Percentiles rank a stretch among this genome's conserved stretches.
Conservation (phyloP, 2,888 invertebrate genomes). For the Thymelicus sylvestris region DNA sequence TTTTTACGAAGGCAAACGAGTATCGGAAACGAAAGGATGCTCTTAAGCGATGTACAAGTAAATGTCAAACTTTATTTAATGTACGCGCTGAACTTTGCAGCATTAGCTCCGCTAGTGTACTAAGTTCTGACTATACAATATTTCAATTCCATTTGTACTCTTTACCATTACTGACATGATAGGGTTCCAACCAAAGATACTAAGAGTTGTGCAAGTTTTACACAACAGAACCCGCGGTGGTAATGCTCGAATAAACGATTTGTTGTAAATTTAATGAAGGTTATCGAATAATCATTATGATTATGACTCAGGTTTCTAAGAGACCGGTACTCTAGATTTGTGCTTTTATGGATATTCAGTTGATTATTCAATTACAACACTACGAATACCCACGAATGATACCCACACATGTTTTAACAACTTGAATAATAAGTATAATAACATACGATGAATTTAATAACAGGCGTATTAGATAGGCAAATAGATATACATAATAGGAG, state of each 20-base stretch:
- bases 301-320: slow-evolving; percentile 58
- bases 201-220: slow-evolving; percentile 53
- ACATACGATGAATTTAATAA: slow-evolving; percentile 8
- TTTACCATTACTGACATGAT: slow-evolving; percentile 13
- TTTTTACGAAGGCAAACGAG: slow-evolving; percentile 74
- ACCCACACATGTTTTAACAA: slow-evolving; percentile 10
- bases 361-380: slow-evolving; percentile 27
- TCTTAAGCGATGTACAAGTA: slow-evolving; percentile 62
- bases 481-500: background rate
- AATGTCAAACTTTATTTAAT: slow-evolving; percentile 67
- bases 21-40: slow-evolving; percentile 72
- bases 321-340: slow-evolving; percentile 44
- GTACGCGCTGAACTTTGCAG: slow-evolving; percentile 40
- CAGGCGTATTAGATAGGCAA: background rate
- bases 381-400: slow-evolving; percentile 6
- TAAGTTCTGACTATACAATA: slow-evolving; percentile 25
- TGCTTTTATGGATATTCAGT: slow-evolving; percentile 29
- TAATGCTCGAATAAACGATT: slow-evolving; percentile 43
- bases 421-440: slow-evolving; percentile 1
- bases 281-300: slow-evolving; percentile 48
- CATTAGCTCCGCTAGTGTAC: slow-evolving; percentile 38
- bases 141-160: slow-evolving; percentile 20
- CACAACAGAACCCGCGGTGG: slow-evolving; percentile 44
- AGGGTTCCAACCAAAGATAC: slow-evolving; percentile 6
- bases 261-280: slow-evolving; percentile 61